A percentile compares a stretch with the other conserved stretches of the same genome.
These are phyloP conservation scores for Rhodinocichla rosea DNA, from an alignment of 2,113 vertebrate genomes.

Conservation along the genomic window DNA sequence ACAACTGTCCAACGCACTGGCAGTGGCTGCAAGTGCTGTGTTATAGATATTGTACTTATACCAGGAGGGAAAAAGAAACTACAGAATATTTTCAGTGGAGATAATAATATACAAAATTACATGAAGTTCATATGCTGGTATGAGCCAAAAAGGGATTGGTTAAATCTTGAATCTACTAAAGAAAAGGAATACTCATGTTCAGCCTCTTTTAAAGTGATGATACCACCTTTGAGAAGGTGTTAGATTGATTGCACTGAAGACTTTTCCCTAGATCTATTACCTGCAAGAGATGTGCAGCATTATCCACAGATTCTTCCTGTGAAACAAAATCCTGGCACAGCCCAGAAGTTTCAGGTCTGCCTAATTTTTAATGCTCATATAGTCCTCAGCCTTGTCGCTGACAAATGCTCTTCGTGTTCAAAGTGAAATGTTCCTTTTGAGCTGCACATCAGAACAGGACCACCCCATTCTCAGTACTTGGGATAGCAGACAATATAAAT, in stretches of 20 bases:
- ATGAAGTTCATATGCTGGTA: neutral
- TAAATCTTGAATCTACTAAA: neutral
- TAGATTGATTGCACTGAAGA: neutral
- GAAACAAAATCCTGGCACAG: neutral
- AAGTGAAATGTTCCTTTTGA: neutral
- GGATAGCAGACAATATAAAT: neutral
- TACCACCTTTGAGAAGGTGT: neutral
- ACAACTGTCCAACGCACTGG: neutral
- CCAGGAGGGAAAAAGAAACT: neutral
- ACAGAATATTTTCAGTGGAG: neutral
- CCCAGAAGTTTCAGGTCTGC: neutral
- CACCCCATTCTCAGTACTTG: neutral
- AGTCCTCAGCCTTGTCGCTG: neutral
- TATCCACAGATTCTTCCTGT: neutral
- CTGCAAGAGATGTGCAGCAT: neutral
- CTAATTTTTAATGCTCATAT: neutral
- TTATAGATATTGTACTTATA: neutral
- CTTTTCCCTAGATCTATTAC: neutral
- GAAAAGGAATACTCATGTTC: neutral
- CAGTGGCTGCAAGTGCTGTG: neutral
- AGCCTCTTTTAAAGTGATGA: neutral
- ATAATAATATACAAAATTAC: neutral
- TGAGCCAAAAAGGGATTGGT: neutral
- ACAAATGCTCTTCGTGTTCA: neutral
- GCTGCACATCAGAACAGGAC: neutral